Evolutionary conservation across 1,140 invertebrate species (phyloP).

Genomic region (Aphaenogaster rudis): DNA sequence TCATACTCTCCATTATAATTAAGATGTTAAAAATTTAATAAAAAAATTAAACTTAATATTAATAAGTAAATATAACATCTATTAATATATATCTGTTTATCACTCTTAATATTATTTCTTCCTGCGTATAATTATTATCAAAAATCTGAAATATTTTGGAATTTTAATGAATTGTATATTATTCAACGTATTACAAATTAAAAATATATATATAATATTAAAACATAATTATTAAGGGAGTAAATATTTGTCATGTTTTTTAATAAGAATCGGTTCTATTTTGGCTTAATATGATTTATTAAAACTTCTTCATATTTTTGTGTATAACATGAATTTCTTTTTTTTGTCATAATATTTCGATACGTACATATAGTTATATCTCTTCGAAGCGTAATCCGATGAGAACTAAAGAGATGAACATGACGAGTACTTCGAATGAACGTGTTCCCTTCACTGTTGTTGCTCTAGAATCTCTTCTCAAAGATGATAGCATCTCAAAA

Average conservation of each 20-base stretch:
- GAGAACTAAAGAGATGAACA: neutral
- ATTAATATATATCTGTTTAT: neutral
- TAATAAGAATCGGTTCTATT: neutral
- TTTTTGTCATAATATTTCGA: neutral
- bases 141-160: neutral
- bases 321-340: neutral
- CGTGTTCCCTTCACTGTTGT: slow-evolving; percentile 41
- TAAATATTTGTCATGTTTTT: neutral
- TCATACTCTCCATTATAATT: neutral
- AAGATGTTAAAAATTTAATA: slow-evolving; percentile 1
- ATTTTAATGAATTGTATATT: neutral
- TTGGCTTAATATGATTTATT: slow-evolving; percentile 5
- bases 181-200: neutral
- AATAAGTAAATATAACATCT: neutral
- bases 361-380: neutral
- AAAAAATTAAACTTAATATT: slow-evolving; percentile 5
- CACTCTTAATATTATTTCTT: neutral
- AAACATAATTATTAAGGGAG: neutral
- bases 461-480: slow-evolving; percentile 49
- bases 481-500: slow-evolving; percentile 43
- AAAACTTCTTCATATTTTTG: neutral
- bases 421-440: slow-evolving; percentile 4
- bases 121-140: neutral
- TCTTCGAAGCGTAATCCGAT: neutral
- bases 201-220: neutral